Base-by-base conservation (phyloP, 2,888 invertebrate species). In the Cancer borealis region DNA sequence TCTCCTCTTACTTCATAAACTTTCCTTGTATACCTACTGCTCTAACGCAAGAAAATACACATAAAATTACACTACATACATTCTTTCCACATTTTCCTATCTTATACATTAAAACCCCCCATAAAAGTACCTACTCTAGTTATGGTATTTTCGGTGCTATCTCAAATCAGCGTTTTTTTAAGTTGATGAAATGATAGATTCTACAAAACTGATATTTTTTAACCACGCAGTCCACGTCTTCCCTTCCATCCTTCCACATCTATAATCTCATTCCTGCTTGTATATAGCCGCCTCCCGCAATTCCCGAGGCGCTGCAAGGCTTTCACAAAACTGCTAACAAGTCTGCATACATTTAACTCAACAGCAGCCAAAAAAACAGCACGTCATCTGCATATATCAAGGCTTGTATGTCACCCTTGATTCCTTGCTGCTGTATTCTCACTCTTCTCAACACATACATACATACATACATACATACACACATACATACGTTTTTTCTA, bases 291-390 rank as follows among this genome's bases (percentile, higher is more conserved):
- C 17, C n/a, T 66, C n/a, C 21, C 66, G 21, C 12, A 21, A 4
- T 66, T 66, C 66, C 66, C 21, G 54, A 54, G 54, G 54, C 54
- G 54, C 66, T 66, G n/a, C 66, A 6, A 66, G n/a, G 66, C 66
- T 66, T 21, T 21, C n/a, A 66, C 66, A 66, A 66, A 66, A 66
- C 66, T 66, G n/a, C 66, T 66, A 66, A 66, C 66, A 66, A 66
- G 66, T 66, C 66, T 66, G 66, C 66, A 66, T 66, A 66, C 66
- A 66, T 66, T n/a, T 66, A 66, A 66, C n/a, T 66, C 17, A 66
- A 21, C 66, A n/a, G 66, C n/a, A n/a, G 66, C 6, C 6, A 66
- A 66, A 66, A n/a, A 66, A 66, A 21, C 66, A 66, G 21, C n/a
- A 66, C 21, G 66, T 66, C 66, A 66, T 66, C n/a, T 17, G 66